Evolutionary conservation across 1,140 invertebrate genomes (phyloP).

Genomic region (Penaeus chinensis): DNA sequence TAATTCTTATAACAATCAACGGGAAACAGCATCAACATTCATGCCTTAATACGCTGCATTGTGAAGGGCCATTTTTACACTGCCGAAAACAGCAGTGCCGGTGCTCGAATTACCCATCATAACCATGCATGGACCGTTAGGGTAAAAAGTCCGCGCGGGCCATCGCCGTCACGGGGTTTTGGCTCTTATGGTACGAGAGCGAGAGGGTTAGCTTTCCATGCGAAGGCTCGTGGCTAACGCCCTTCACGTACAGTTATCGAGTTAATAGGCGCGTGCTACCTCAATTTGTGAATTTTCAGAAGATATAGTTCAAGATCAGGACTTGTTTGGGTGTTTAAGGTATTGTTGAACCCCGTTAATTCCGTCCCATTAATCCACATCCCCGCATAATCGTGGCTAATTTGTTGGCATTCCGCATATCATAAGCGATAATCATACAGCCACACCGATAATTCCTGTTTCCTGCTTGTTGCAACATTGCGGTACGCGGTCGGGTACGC

Average conservation of each 20-base stretch:
- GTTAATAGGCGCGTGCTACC: conserved; percentile 58
- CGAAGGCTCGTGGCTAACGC: not conserved
- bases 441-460: too few relatives aligned
- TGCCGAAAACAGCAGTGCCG: conserved; percentile 57
- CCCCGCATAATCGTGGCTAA: too few relatives aligned
- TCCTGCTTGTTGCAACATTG: too few relatives aligned
- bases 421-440: too few relatives aligned
- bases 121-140: conserved; percentile 36
- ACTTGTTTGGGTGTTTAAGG: conserved; percentile 21
- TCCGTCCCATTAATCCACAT: too few relatives aligned
- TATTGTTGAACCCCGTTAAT: too few relatives aligned
- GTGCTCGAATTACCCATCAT: conserved; percentile 58
- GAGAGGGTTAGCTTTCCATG: not conserved
- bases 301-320: conserved; percentile 54
- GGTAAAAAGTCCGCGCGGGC: conserved; percentile 5
- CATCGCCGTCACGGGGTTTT: not conserved
- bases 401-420: too few relatives aligned
- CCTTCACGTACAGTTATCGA: conserved; percentile 35
- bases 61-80: conserved; percentile 56
- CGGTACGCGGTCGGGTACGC: not conserved
- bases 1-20: conserved; percentile 26
- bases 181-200: not conserved
- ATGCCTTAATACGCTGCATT: conserved; percentile 58
- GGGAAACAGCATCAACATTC: conserved; percentile 50
- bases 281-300: conserved; percentile 59